A percentile compares a stretch with the other conserved stretches of the same genome.
These are phyloP conservation scores for Ceramica pisi DNA, from an alignment of 2,888 invertebrate species.

Conservation along the genomic window DNA sequence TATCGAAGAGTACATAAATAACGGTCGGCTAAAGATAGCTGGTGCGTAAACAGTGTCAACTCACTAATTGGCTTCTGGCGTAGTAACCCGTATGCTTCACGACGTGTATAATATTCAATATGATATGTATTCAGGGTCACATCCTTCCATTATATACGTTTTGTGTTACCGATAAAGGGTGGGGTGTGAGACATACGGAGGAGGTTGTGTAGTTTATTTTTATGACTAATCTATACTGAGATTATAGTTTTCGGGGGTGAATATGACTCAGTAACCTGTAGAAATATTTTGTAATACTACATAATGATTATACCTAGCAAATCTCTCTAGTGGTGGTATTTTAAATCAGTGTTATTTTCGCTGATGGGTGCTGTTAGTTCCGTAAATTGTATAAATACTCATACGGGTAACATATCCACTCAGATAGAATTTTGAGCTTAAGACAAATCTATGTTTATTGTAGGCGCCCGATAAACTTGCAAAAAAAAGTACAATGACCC, in stretches of 20 bases:
- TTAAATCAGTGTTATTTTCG: no score
- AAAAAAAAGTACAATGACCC: no score
- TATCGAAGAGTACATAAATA: background rate
- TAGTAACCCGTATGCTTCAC: slow-evolving; percentile 14
- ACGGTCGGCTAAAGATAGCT: slow-evolving; percentile 1
- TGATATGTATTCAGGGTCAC: slow-evolving; percentile 42
- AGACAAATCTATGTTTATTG: no score
- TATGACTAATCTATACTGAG: background rate
- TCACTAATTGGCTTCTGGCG: slow-evolving; percentile 56
- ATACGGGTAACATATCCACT: no score
- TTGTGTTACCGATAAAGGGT: slow-evolving; percentile 30
- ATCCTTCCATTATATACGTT: slow-evolving; percentile 20
- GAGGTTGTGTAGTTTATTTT: slow-evolving; percentile 18
- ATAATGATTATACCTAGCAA: no score
- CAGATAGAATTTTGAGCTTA: no score
- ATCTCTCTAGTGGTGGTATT: no score
- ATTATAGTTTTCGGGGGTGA: background rate
- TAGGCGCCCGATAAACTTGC: no score
- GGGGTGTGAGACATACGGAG: background rate
- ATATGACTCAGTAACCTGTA: no score
- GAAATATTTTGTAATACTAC: no score
- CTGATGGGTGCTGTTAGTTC: no score
- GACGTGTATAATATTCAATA: slow-evolving; percentile 43
- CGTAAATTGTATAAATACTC: no score
- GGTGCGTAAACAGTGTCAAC: slow-evolving; percentile 47